A percentile compares a stretch with the other conserved stretches of the same genome.
Evolutionary conservation across 2,888 invertebrate species (phyloP).

Genomic region (Brenthis daphne): DNA sequence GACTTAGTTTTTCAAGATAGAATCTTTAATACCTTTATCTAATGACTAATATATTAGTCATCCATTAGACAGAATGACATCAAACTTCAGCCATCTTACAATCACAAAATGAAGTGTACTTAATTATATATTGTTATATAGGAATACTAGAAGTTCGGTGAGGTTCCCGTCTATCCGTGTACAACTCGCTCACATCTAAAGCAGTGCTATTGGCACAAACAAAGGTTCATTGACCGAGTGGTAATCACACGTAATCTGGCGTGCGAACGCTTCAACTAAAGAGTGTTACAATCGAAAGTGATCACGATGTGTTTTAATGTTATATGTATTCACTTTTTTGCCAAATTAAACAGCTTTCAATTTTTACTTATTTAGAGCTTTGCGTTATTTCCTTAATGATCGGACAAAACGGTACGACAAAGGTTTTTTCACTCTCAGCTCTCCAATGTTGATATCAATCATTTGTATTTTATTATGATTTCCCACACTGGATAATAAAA

Average conservation of each 20-base stretch:
- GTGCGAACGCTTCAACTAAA: constrained; percentile 58
- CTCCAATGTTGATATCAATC: too few relatives aligned
- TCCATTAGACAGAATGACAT: background rate
- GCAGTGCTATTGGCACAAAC: constrained; percentile 28
- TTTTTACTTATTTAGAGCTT: background rate
- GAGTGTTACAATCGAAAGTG: constrained; percentile 74
- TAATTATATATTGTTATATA: background rate
- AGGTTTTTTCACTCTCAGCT: too few relatives aligned
- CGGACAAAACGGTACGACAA: too few relatives aligned
- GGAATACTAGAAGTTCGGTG: constrained; percentile 3
- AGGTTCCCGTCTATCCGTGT: background rate
- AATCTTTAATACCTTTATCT: too few relatives aligned
- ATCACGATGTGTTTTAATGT: constrained; percentile 43
- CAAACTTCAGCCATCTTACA: background rate
- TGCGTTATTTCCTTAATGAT: too few relatives aligned
- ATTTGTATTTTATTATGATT: too few relatives aligned
- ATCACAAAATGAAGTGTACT: background rate
- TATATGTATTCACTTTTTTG: constrained; percentile 2
- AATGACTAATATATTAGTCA: constrained; percentile 6
- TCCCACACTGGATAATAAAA: too few relatives aligned
- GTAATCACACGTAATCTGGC: constrained; percentile 72
- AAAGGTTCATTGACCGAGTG: constrained; percentile 60
- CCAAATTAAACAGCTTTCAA: constrained; percentile 7
- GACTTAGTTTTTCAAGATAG: too few relatives aligned
- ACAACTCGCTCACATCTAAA: constrained; percentile 3